Evolutionary conservation across 2,888 invertebrate genomes (phyloP).

Genomic region (Itoplectis maculator): DNA sequence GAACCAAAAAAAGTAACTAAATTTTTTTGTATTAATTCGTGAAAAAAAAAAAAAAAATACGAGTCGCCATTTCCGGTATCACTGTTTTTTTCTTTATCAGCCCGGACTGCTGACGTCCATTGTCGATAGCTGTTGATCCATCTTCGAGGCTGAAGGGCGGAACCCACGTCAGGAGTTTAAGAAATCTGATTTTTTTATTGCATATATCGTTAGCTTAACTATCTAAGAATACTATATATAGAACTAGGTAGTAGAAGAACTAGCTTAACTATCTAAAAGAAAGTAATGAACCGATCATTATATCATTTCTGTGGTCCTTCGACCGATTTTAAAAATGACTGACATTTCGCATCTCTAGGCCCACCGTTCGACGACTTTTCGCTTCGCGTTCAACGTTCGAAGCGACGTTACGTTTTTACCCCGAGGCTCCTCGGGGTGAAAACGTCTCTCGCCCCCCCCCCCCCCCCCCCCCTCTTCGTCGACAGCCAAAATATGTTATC

Average conservation of each 20-base stretch:
- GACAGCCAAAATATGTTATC: constrained; percentile 54
- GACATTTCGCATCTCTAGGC: constrained; percentile 38
- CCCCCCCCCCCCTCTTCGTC: constrained; percentile 26
- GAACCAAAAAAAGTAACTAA: neutral
- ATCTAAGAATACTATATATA: too few relatives aligned
- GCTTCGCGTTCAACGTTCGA: constrained; percentile 20
- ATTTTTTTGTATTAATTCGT: neutral
- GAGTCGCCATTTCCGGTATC: too few relatives aligned
- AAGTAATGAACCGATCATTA: too few relatives aligned
- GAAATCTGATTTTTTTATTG: too few relatives aligned
- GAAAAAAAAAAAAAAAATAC: neutral
- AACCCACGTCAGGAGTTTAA: neutral
- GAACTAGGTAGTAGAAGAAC: too few relatives aligned
- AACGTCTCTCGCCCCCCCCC: neutral
- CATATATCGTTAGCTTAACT: too few relatives aligned
- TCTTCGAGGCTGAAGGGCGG: constrained; percentile 5
- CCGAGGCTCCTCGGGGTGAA: neutral
- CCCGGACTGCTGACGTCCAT: constrained; percentile 16
- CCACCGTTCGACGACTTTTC: constrained; percentile 30
- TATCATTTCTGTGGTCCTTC: too few relatives aligned
- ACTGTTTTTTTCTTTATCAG: constrained; percentile 23
- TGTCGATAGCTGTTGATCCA: constrained; percentile 26
- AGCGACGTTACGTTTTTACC: constrained; percentile 21
- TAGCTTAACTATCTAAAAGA: too few relatives aligned
- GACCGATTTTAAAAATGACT: too few relatives aligned